A percentile compares a stretch with the other conserved stretches of the same genome.
Conservation (phyloP, 2,888 invertebrate genomes). For the Synanthedon andrenaeformis region DNA sequence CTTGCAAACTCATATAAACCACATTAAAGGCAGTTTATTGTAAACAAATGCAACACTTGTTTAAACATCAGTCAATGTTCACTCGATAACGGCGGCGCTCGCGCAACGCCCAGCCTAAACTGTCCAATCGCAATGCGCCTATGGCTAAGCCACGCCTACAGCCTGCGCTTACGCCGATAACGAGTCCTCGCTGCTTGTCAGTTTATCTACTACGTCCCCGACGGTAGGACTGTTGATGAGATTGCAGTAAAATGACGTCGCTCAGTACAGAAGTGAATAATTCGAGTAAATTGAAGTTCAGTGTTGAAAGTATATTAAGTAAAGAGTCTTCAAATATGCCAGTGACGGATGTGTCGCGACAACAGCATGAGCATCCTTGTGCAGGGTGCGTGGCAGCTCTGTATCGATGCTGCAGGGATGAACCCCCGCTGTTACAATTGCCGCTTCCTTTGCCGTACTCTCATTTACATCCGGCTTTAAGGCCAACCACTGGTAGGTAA, state of each 20-base stretch:
- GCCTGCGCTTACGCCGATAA: slow-evolving; percentile 44
- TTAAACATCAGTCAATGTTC: slow-evolving; percentile 54
- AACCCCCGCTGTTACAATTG: slow-evolving; percentile 44
- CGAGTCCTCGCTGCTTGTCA: slow-evolving; percentile 28
- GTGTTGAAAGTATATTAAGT: slow-evolving; percentile 77
- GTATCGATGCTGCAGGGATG: slow-evolving; percentile 72
- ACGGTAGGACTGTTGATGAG: slow-evolving; percentile 17
- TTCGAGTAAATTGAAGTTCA: slow-evolving; percentile 72
- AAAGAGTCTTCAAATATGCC: slow-evolving; percentile 23
- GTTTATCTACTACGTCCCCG: slow-evolving; percentile 46
- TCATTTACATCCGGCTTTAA: slow-evolving; percentile 57
- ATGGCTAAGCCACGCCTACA: slow-evolving; percentile 42
- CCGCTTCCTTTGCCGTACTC: slow-evolving; percentile 49
- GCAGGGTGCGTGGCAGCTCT: slow-evolving; percentile 75
- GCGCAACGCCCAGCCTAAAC: slow-evolving; percentile 33
- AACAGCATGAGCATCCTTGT: slow-evolving; percentile 57
- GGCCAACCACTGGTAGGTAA: slow-evolving; percentile 49
- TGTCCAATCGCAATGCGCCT: slow-evolving; percentile 37
- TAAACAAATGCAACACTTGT: slow-evolving; percentile 59
- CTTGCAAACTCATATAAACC: slow-evolving; percentile 62
- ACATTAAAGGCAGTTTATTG: slow-evolving; percentile 60
- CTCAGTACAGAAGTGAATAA: slow-evolving; percentile 39
- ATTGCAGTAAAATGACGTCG: slow-evolving; percentile 43
- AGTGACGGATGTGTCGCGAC: slow-evolving; percentile 25
- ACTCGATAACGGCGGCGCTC: slow-evolving; percentile 37